Evolutionary conservation across 2,888 invertebrate genomes (phyloP).

Genomic region (Drosophila mimetica): DNA sequence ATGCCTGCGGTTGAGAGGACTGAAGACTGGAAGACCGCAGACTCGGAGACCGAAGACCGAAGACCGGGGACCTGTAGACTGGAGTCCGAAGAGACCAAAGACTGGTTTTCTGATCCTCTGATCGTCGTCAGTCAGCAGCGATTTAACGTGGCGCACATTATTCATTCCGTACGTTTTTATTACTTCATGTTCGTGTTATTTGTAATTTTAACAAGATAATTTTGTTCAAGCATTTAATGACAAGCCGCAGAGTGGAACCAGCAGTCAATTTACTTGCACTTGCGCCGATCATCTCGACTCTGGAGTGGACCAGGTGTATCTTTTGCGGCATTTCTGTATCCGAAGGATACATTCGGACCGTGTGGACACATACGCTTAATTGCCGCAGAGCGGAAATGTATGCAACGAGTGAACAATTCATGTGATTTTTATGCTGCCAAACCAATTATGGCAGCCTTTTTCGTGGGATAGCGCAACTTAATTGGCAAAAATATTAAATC

Average conservation of each 20-base stretch:
- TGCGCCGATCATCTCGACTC: constrained; percentile 35
- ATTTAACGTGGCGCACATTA: constrained; percentile 79
- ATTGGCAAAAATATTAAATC: constrained; percentile 78
- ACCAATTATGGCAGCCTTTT: constrained; percentile 68
- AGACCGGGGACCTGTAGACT: constrained; percentile 6
- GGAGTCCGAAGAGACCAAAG: constrained; percentile 9
- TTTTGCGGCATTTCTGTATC: constrained; percentile 3
- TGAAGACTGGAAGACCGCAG: constrained; percentile 7
- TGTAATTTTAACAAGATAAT: constrained; percentile 84
- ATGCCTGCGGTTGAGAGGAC: constrained; percentile 27
- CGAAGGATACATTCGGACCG: constrained; percentile 57
- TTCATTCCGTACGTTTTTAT: constrained; percentile 80
- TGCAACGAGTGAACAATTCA: constrained; percentile 58
- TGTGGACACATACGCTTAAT: constrained; percentile 60
- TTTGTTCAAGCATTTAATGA: constrained; percentile 83
- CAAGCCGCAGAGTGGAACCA: constrained; percentile 40
- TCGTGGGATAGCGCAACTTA: constrained; percentile 61
- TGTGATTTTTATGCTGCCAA: constrained; percentile 77
- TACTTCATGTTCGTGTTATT: constrained; percentile 82
- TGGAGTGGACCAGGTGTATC: constrained; percentile 26
- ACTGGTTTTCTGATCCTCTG: constrained; percentile 38
- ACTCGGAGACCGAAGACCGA: neutral
- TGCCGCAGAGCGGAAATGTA: constrained; percentile 68
- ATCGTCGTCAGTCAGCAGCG: constrained; percentile 64
- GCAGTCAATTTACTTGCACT: constrained; percentile 61